Evolutionary conservation across 2,113 vertebrate genomes (phyloP).

Genomic region (Tragelaphus buxtoni): DNA sequence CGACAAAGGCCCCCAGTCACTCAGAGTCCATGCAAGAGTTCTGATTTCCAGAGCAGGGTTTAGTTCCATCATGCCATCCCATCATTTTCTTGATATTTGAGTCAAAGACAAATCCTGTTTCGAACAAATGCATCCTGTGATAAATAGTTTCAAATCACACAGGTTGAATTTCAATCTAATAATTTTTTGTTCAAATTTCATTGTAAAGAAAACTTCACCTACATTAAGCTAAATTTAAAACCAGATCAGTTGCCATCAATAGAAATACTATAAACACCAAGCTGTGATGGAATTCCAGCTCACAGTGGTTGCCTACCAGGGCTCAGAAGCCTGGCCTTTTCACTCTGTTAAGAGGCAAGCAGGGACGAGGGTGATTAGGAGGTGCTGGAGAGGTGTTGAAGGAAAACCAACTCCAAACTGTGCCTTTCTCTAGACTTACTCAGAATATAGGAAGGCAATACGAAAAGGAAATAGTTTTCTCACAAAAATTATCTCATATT

Average conservation of each 20-base stretch:
- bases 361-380: neutral
- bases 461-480: neutral
- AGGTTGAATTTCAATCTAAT: constrained; percentile 2
- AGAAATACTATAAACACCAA: constrained; percentile 21
- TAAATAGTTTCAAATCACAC: neutral
- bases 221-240: neutral
- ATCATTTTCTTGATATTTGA: constrained; percentile 12
- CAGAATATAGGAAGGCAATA: neutral
- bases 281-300: neutral
- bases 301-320: neutral
- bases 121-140: neutral
- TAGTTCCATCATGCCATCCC: neutral
- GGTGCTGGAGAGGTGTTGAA: neutral
- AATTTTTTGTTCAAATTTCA: neutral
- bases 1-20: neutral
- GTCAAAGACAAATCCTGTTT: constrained; percentile 17
- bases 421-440: constrained; percentile 16
- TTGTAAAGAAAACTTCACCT: constrained; percentile 19
- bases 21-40: neutral
- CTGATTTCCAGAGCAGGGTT: neutral
- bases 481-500: neutral
- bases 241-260: neutral
- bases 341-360: neutral
- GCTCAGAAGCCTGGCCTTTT: neutral
- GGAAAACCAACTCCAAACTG: neutral